Conservation (phyloP, 2,797 vertebrate species). For the Coranthus polyacanthus region DNA sequence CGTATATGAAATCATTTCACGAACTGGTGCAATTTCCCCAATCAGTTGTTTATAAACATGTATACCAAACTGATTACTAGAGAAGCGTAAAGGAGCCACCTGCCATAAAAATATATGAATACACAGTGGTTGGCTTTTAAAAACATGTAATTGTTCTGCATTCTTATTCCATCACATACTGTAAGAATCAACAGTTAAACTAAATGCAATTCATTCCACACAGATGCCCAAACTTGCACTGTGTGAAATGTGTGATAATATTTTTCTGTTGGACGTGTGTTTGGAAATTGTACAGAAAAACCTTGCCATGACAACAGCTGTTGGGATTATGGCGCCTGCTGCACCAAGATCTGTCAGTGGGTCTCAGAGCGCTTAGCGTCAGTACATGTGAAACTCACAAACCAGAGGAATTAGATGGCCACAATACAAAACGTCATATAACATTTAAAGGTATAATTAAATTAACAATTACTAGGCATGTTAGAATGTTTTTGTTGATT, state of each 20-base stretch:
- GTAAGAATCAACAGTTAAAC: conserved; percentile 41
- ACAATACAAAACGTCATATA: conserved; percentile 53
- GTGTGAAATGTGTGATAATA: conserved; percentile 58
- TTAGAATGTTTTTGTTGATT: too few relatives aligned
- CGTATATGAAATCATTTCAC: conserved; percentile 24
- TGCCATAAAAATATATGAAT: conserved; percentile 13
- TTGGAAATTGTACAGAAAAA: conserved; percentile 55
- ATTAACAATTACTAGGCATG: too few relatives aligned
- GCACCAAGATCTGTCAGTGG: conserved; percentile 62
- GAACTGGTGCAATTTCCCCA: conserved; percentile 38
- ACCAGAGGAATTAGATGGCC: conserved; percentile 38
- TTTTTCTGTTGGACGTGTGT: conserved; percentile 62
- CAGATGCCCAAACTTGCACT: conserved; percentile 37
- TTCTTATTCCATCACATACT: conserved; percentile 24
- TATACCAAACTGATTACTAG: conserved; percentile 39
- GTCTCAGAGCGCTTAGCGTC: conserved; percentile 48
- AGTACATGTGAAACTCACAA: conserved; percentile 47
- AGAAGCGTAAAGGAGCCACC: conserved; percentile 38
- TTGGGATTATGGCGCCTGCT: conserved; percentile 69
- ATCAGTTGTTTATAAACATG: conserved; percentile 49
- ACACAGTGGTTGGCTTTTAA: conserved; percentile 6
- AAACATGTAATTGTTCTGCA: conserved; percentile 40
- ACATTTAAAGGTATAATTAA: neutral
- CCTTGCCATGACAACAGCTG: conserved; percentile 68
- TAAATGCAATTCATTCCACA: conserved; percentile 27